Base-by-base conservation (phyloP, 1,140 invertebrate species). In the Drosophila dunni region DNA sequence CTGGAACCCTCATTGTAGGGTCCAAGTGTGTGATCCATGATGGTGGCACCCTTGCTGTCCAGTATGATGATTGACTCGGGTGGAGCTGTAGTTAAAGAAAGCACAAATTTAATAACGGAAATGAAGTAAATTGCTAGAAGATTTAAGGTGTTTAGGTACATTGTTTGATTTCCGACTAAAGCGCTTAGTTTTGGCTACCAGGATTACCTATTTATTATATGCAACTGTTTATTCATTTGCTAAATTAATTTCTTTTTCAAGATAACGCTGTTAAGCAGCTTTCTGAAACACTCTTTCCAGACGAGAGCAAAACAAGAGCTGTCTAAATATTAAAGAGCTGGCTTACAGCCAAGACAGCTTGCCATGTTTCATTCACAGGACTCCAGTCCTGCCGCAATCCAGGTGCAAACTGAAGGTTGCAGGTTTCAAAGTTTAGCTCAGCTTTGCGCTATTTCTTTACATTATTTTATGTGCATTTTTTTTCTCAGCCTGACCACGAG, bases 1-100 rank as follows among this genome's bases (percentile, higher is more conserved):
- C 95, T 95, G 1, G 95, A 94, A 9, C 96, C 96, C 92, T 97
- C 96, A 81, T 95, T 96, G 92, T 97, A 97, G 2, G 97, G 96
- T 6, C 96, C 96, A 13, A 97, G 93, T 45, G 95, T 94, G 65
- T 95, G 95, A 82, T 96, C 93, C 42, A 94, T 94, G 79, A 97
- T 95, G 92, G 96, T 95, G 61, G 94, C 93, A 7, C 95, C 95
- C 76, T 94, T 95, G 72, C 96, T 95, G 81, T 97, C 95, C 74
- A 96, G 92, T 78, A 97, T 95, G 46, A 95, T 95, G 78, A 97
- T 93, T 64, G 95, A 94, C 83, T 97, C 96, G 44, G 96, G 96
- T 54, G 96, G 96, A 92, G 96, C 96, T 97, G 58, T 20, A 24
- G 15, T 54, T 24, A 40, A 51, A 38, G 7, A 40, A 65, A 5